Conservation (phyloP, 2,113 vertebrate species). For the Oreamnos americanus region DNA sequence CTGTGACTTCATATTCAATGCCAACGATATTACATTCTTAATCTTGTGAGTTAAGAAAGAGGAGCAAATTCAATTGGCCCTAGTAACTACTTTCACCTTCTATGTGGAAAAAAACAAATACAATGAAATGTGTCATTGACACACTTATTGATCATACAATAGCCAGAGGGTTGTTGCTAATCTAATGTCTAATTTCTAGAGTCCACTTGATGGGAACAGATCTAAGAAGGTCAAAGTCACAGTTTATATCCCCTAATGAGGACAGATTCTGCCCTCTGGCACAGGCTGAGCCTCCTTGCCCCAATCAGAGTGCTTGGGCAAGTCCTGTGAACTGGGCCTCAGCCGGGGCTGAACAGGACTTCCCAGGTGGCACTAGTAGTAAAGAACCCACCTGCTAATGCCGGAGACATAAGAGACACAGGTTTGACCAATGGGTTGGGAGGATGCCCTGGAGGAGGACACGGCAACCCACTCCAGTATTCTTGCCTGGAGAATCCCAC, state of each 20-base stretch:
- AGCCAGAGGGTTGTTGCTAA: background rate
- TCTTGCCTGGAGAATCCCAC: background rate
- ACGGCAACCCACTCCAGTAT: background rate
- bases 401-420: background rate
- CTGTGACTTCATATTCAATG: background rate
- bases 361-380: background rate
- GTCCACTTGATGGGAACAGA: background rate
- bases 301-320: background rate
- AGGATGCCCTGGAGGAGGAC: background rate
- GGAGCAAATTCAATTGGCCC: background rate
- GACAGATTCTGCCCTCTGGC: background rate
- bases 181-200: background rate
- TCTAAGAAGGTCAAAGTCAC: background rate
- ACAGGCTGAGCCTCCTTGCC: background rate
- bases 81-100: background rate
- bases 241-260: background rate
- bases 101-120: background rate
- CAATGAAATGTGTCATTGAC: constrained; percentile 3
- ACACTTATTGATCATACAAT: background rate
- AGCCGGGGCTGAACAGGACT: background rate
- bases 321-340: background rate
- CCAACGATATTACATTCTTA: background rate
- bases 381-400: background rate
- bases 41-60: background rate
- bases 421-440: background rate